Conservation (phyloP, 2,797 vertebrate species). For the Gymnothorax javanicus region DNA sequence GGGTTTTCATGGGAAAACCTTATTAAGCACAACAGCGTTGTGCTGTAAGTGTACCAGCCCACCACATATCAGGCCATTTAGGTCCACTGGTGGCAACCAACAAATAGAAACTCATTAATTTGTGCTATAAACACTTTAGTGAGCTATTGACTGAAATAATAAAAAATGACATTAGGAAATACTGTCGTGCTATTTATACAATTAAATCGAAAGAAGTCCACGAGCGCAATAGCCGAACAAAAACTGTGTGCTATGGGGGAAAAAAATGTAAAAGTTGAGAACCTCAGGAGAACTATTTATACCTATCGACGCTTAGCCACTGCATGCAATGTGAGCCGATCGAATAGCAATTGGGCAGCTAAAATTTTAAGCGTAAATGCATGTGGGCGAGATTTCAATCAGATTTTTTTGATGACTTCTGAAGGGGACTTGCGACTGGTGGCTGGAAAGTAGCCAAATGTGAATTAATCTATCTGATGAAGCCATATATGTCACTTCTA, state of each 20-base stretch:
- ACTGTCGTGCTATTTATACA: conserved; percentile 59
- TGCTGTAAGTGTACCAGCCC: conserved; percentile 69
- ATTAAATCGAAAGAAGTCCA: conserved; percentile 43
- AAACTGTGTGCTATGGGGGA: background rate
- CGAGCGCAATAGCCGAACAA: background rate
- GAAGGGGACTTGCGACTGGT: too few relatives aligned
- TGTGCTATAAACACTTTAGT: conserved; percentile 72
- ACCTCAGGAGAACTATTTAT: background rate
- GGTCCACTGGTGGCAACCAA: conserved; percentile 71
- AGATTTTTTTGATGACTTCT: too few relatives aligned
- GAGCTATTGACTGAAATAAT: conserved; percentile 68
- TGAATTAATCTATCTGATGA: too few relatives aligned
- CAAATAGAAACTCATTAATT: conserved; percentile 73
- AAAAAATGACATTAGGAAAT: conserved; percentile 52
- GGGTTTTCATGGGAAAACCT: conserved; percentile 70
- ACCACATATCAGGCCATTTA: conserved; percentile 72
- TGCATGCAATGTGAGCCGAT: too few relatives aligned
- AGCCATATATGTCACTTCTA: too few relatives aligned
- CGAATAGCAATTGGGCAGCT: too few relatives aligned
- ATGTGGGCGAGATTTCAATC: too few relatives aligned
- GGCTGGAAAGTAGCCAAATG: too few relatives aligned
- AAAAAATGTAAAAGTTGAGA: background rate
- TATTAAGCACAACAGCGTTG: conserved; percentile 71
- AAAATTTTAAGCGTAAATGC: too few relatives aligned
- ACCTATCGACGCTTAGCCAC: too few relatives aligned